phyloP scores from a whole-genome alignment of 2,113 vertebrate genomes.

The Zootoca vivipara region DNA sequence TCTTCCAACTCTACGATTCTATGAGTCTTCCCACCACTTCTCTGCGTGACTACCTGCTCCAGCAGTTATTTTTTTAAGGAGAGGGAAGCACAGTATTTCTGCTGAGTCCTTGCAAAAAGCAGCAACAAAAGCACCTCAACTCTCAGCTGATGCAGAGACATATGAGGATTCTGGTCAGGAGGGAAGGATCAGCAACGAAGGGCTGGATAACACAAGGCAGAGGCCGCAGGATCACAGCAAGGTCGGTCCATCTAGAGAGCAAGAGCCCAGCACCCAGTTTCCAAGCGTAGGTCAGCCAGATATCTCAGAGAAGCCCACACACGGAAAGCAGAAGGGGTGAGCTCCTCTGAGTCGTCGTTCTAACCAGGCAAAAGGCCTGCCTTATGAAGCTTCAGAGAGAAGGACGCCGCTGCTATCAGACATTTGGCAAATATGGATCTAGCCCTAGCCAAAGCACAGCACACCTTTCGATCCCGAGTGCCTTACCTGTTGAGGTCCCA shows the following conservation, averaged over 20 bases:
- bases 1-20: too few relatives aligned
- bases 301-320: too few relatives aligned
- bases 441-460: too few relatives aligned
- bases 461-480: too few relatives aligned
- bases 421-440: too few relatives aligned
- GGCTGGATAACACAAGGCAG: too few relatives aligned
- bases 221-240: too few relatives aligned
- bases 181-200: neutral
- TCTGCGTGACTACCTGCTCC: too few relatives aligned
- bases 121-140: neutral
- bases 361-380: neutral
- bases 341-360: too few relatives aligned
- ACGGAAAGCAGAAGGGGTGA: neutral
- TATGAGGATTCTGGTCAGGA: neutral
- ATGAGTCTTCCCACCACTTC: too few relatives aligned
- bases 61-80: too few relatives aligned
- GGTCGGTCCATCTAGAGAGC: too few relatives aligned
- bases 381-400: neutral
- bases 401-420: neutral
- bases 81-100: neutral
- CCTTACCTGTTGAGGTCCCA: constrained; percentile 88
- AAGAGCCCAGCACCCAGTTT: neutral
- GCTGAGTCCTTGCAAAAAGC: neutral
- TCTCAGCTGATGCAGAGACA: neutral
- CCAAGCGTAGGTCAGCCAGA: neutral